A percentile compares a stretch with the other conserved stretches of the same genome.
Evolutionary conservation across 2,888 invertebrate genomes (phyloP).

Genomic region (Archaeoteleia sp.): DNA sequence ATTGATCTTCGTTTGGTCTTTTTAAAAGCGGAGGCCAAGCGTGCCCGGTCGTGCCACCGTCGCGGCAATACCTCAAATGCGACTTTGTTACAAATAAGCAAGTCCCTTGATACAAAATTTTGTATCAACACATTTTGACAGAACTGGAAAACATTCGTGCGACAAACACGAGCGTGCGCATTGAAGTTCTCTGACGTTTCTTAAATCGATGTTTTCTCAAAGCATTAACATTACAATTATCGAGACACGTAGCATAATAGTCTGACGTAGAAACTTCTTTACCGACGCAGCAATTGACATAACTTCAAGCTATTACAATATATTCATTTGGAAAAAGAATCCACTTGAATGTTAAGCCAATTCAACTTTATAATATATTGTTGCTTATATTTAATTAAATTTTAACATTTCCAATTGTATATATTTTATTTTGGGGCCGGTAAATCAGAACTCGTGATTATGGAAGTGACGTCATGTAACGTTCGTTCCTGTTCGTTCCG

Average conservation of each 20-base stretch:
- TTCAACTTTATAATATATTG: no score
- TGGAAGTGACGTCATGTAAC: slow-evolving; percentile 13
- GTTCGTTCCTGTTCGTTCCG: no score
- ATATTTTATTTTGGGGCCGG: slow-evolving; percentile 2
- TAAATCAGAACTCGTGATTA: slow-evolving; percentile 4
- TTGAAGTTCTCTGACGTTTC: slow-evolving; percentile 34
- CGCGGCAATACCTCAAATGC: slow-evolving; percentile 1
- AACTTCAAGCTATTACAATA: no score
- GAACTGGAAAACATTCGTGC: slow-evolving; percentile 49
- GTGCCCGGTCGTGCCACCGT: slow-evolving; percentile 11
- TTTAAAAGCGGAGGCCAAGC: slow-evolving; percentile 4
- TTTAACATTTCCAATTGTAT: no score
- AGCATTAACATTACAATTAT: slow-evolving; percentile 15
- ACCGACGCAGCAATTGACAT: no score
- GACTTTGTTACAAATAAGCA: slow-evolving; percentile 19
- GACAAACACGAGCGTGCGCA: slow-evolving; percentile 56
- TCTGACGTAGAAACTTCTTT: no score
- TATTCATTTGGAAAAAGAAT: no score
- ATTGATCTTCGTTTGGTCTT: slow-evolving; percentile 30
- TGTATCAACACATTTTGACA: slow-evolving; percentile 59
- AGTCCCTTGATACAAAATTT: slow-evolving; percentile 33
- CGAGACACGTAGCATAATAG: neutral
- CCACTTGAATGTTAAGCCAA: no score
- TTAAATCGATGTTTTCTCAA: slow-evolving; percentile 30
- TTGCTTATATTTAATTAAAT: no score